Base-by-base conservation (phyloP, 2,113 vertebrate genomes). In the Indicator indicator region DNA sequence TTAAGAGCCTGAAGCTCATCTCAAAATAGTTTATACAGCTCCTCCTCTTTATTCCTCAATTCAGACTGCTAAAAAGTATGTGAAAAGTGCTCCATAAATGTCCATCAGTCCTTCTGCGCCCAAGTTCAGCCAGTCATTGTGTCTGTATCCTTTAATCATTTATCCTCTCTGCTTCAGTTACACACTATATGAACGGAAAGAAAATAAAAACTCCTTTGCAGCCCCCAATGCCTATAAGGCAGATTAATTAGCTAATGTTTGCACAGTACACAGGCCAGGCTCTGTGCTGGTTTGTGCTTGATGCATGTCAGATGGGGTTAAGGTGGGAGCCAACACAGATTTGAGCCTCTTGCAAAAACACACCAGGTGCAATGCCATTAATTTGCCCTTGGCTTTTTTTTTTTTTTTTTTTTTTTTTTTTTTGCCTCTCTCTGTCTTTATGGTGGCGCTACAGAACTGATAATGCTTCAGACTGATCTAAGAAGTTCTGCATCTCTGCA, bases 181-280 rank as follows among this genome's bases (percentile, higher is more conserved):
- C 63, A 75, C 9, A 20, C 6, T 73, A 20, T 40, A 24, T 82
- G 80, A 95, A 78, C 56, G 83, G 32, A 75, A 83, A 59, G 62
- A 83, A 54, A 87, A 93, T 71, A 95, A 89, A 59, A 91, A 76
- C 27, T 69, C 44, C 63, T 91, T 81, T 86, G 36, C 88, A 95
- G 63, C 65, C 62, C 90, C 65, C 38, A 46, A 36, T 44, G 62
- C 72, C 65, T 62, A n/a, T 78, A 65, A 91, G 48, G n/a, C 81
- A 59, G 88, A 95, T 95, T 95, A 95, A 95, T 95, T 94, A 95
- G 90, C 88, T 94, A 90, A 95, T 90, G 88, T 94, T 95, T 95
- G 69, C 80, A 86, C 89, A 96, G 82, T 13, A 40, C 44, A 77
- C 33, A 23, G 68, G 83, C 85, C 90, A 89, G 83, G 58, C 59